Conservation (phyloP, 1,140 invertebrate species). For the Dufourea novaeangliae region DNA sequence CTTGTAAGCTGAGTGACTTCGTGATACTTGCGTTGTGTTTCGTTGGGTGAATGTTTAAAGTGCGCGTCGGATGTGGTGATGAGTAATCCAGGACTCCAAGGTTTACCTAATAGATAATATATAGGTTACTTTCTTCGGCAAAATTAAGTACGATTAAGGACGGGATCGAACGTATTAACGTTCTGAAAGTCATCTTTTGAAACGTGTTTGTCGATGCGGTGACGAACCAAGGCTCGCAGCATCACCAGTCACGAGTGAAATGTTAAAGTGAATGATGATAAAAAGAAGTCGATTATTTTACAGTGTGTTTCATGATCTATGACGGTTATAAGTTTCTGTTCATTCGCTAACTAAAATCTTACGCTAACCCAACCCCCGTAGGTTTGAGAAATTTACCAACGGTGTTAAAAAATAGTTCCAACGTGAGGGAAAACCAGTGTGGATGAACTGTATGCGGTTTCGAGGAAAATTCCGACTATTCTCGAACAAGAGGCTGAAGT, state of each 20-base stretch:
- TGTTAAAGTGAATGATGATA: background rate
- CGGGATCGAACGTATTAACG: background rate
- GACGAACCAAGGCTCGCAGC: too few relatives aligned
- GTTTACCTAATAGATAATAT: background rate
- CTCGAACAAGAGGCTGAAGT: too few relatives aligned
- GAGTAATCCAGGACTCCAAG: background rate
- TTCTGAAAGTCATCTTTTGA: constrained; percentile 4
- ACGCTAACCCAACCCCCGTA: background rate
- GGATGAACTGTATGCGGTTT: background rate
- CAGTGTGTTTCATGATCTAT: background rate
- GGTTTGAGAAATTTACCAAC: background rate
- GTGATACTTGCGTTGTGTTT: too few relatives aligned
- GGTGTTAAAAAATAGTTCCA: background rate
- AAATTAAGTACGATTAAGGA: background rate
- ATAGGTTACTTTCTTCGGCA: background rate
- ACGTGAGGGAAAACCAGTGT: background rate
- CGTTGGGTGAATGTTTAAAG: too few relatives aligned
- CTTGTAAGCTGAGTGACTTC: too few relatives aligned
- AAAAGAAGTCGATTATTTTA: constrained; percentile 8
- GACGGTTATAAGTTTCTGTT: constrained; percentile 8
- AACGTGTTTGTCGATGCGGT: background rate
- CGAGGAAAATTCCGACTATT: too few relatives aligned
- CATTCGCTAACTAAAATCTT: constrained; percentile 1
- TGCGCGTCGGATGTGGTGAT: too few relatives aligned
- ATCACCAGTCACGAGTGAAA: background rate